Evolutionary conservation across 2,888 invertebrate species (phyloP).

Genomic region (Oligia strigilis): DNA sequence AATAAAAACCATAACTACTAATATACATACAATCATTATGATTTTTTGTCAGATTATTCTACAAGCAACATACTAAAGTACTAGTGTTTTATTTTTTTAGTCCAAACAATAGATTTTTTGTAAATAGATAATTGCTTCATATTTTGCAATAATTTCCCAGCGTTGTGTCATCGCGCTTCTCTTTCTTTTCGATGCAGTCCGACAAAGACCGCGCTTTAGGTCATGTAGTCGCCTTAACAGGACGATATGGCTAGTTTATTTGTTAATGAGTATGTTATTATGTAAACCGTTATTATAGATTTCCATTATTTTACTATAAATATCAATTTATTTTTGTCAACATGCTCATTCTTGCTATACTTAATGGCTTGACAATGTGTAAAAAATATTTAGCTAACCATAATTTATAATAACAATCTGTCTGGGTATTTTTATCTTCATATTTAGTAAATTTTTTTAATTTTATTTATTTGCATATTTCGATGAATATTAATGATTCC

Average conservation of each 20-base stretch:
- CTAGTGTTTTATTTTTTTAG: too few relatives aligned
- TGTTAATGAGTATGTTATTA: neutral
- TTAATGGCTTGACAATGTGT: slow-evolving; percentile 8
- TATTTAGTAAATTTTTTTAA: neutral
- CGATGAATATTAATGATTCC: slow-evolving; percentile 1
- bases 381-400: slow-evolving; percentile 1
- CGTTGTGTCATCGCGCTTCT: too few relatives aligned
- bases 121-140: too few relatives aligned
- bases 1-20: too few relatives aligned
- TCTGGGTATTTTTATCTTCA: neutral
- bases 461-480: slow-evolving; percentile 11
- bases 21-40: too few relatives aligned
- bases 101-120: too few relatives aligned
- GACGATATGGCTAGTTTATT: slow-evolving; percentile 29
- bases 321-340: slow-evolving; percentile 18
- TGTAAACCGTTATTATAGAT: slow-evolving; percentile 27
- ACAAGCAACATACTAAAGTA: too few relatives aligned
- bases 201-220: too few relatives aligned
- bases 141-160: too few relatives aligned
- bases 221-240: neutral
- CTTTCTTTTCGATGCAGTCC: too few relatives aligned
- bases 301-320: slow-evolving; percentile 25
- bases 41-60: too few relatives aligned
- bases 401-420: slow-evolving; percentile 1
- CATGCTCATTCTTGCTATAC: slow-evolving; percentile 14